Evolutionary conservation across 2,888 invertebrate genomes (phyloP).

Genomic region (Cinara cedri): DNA sequence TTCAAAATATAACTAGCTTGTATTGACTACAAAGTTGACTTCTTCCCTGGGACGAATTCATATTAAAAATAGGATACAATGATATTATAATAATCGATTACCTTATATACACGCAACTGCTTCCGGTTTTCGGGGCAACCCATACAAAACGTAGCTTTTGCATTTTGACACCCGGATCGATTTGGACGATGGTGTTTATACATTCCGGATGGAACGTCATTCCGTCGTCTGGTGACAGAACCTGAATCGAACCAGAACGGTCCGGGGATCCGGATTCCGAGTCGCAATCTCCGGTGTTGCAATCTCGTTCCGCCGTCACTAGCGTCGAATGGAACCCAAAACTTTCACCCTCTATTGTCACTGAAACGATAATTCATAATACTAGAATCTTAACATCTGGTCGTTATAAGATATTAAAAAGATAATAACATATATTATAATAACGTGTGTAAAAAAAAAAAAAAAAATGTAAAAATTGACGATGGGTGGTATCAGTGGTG

Average conservation of each 20-base stretch:
- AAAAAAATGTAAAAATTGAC: no score
- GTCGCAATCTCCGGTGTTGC: slow-evolving; percentile 19
- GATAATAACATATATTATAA: no score
- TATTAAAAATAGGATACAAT: no score
- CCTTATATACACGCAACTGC: slow-evolving; percentile 87
- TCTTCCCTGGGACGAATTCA: no score
- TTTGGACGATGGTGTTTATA: slow-evolving; percentile 81
- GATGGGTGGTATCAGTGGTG: no score
- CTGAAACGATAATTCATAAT: no score
- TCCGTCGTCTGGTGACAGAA: slow-evolving; percentile 64
- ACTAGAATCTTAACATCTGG: no score
- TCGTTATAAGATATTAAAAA: no score
- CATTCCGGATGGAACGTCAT: slow-evolving; percentile 79
- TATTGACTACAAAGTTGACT: no score
- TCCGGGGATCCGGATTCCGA: slow-evolving; percentile 17
- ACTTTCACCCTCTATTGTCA: slow-evolving; percentile 23
- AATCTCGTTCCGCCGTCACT: slow-evolving; percentile 23
- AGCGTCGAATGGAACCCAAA: slow-evolving; percentile 17
- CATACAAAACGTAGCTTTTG: slow-evolving; percentile 89
- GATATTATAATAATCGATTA: neutral
- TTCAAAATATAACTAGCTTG: no score
- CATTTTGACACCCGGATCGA: slow-evolving; percentile 77
- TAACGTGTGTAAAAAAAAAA: no score
- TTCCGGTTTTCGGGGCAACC: slow-evolving; percentile 84
- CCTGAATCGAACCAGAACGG: slow-evolving; percentile 63